Base-by-base conservation (phyloP, 2,888 invertebrate genomes). In the Atherix ibis region DNA sequence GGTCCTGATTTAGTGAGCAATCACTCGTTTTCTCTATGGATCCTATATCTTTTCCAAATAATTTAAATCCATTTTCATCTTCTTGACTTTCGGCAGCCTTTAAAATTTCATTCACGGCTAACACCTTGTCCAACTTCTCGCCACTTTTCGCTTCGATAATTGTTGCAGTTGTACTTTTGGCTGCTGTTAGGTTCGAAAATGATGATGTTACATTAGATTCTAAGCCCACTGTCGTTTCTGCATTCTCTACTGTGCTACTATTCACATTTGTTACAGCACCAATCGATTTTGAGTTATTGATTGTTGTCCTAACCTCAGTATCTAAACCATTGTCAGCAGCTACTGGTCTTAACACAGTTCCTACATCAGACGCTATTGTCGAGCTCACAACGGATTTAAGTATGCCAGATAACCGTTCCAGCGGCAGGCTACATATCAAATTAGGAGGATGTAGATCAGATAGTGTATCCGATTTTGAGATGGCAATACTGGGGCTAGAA, bases 351-450 rank as follows among this genome's bases (percentile, higher is more conserved):
- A n/a, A n/a, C n/a, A n/a, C n/a, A n/a, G n/a, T n/a, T n/a, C n/a
- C n/a, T n/a, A n/a, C n/a, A n/a, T n/a, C n/a, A n/a, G n/a, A n/a
- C n/a, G n/a, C n/a, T n/a, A n/a, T n/a, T n/a, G n/a, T n/a, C 10
- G 22, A 22, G 12, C 16, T 5, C 26, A 35, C 6, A 14, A 34
- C 28, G n/a, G 34, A 27, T 37, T 55, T 52, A 31, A 59, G 44
- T 28, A 58, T 48, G 18, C 57, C 54, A 27, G 53, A 51, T 37
- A 59, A 44, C 29, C 56, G 49, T 13, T 53, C 52, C 24, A 59
- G 44, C n/a, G 59, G 58, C 36, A 59, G 41, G 39, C 59, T 58
- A 40, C 59, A 59, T 12, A 55, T 45, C 18, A 35, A 26, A 24
- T 31, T 35, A 6, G 16, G 10, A 22, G 22, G 22, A 8, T 8